phyloP scores from a whole-genome alignment of 2,797 vertebrate species.

The Neosalanx taihuensis region DNA sequence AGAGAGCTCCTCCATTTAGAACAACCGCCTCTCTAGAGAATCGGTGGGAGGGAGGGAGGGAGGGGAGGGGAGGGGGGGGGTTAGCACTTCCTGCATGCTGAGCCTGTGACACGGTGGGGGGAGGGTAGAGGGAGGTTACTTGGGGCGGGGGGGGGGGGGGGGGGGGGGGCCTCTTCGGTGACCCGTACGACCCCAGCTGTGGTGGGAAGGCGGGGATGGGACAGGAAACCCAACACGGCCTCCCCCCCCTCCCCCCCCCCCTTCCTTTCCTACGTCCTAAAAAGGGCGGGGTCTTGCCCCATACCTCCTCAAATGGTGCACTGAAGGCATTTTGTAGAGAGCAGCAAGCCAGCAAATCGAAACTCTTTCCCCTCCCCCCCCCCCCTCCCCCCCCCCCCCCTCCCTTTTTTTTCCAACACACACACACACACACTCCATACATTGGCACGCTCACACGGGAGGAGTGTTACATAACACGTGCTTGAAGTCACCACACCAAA shows the following conservation, averaged over 20 bases:
- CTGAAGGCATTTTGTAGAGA: not conserved
- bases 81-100: conserved; percentile 9
- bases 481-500: too few relatives aligned
- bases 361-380: not conserved
- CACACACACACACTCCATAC: not conserved
- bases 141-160: not conserved
- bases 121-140: not conserved
- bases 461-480: conserved; percentile 4
- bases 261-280: not conserved
- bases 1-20: conserved; percentile 14
- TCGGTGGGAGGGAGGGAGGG: conserved; percentile 1
- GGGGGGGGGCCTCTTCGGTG: not conserved
- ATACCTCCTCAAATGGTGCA: not conserved
- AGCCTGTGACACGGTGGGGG: not conserved
- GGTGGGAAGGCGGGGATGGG: conserved; percentile 1
- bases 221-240: conserved; percentile 15
- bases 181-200: conserved; percentile 6
- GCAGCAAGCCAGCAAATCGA: not conserved
- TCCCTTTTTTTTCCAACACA: not conserved
- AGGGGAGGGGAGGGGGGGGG: not conserved
- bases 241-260: not conserved
- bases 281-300: too few relatives aligned
- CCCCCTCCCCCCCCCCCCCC: not conserved
- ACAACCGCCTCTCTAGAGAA: not conserved
- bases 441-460: not conserved